Evolutionary conservation across 2,113 vertebrate species (phyloP).

Genomic region (Rallus limicola): DNA sequence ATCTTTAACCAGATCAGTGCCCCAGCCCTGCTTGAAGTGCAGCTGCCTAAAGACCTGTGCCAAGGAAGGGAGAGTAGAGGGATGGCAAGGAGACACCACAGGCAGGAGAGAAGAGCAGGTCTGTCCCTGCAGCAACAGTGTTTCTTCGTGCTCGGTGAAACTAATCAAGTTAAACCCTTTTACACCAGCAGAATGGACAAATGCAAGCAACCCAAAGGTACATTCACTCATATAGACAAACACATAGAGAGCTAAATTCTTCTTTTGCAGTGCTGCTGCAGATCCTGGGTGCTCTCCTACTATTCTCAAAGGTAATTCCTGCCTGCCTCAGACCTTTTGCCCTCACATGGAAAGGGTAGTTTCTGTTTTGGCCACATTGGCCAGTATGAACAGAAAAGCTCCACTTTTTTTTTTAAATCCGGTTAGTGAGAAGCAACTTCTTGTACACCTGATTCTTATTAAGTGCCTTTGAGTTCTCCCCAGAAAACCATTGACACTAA

Average conservation of each 20-base stretch:
- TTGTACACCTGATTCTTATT: constrained; percentile 60
- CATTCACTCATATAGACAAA: neutral
- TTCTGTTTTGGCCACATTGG: constrained; percentile 42
- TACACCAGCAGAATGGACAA: neutral
- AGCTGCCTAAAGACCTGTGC: neutral
- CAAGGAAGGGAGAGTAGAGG: neutral
- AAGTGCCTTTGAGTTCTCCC: constrained; percentile 48
- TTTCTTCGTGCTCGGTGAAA: neutral
- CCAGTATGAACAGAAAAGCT: constrained; percentile 32
- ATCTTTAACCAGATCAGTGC: fast-evolving
- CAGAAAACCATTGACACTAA: constrained; percentile 64
- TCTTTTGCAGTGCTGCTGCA: neutral
- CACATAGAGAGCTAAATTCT: neutral
- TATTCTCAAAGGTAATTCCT: neutral
- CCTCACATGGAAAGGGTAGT: neutral
- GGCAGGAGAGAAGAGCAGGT: neutral
- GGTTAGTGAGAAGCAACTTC: constrained; percentile 54
- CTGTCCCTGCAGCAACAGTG: neutral
- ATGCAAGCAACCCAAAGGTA: neutral
- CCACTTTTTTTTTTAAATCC: constrained; percentile 43
- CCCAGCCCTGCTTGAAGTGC: fast-evolving
- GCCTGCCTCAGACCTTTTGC: constrained; percentile 36
- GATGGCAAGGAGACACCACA: neutral
- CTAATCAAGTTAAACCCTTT: neutral
- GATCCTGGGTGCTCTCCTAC: neutral